Conservation (phyloP, 2,113 vertebrate species). For the Enhydra lutris region DNA sequence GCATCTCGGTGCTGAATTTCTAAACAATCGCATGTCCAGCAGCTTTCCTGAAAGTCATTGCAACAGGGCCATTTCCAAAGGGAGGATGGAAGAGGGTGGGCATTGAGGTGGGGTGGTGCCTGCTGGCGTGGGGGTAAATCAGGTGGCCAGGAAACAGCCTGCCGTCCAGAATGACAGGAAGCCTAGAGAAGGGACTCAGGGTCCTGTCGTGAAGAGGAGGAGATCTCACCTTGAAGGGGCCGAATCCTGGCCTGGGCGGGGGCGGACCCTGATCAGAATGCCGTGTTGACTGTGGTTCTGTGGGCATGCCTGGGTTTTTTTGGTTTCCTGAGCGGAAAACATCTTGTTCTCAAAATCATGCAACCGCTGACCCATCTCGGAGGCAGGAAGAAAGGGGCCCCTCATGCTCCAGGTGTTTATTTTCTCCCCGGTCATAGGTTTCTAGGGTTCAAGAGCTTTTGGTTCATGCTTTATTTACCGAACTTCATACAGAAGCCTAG, state of each 20-base stretch:
- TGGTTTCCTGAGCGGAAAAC: not conserved
- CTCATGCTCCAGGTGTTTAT: not conserved
- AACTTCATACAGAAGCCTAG: accelerated
- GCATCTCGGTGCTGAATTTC: not conserved
- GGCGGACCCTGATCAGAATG: accelerated
- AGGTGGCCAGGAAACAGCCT: not conserved
- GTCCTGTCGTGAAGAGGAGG: not conserved
- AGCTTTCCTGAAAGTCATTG: not conserved
- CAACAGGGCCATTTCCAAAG: not conserved
- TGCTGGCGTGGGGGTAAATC: accelerated
- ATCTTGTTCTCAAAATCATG: not conserved
- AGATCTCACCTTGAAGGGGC: not conserved
- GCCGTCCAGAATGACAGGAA: not conserved
- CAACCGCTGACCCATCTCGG: not conserved
- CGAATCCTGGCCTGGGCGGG: accelerated
- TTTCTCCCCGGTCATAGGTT: not conserved
- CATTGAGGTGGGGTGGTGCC: accelerated
- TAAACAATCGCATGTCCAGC: not conserved
- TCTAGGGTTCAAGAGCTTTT: not conserved
- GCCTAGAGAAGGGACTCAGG: not conserved
- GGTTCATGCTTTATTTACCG: not conserved
- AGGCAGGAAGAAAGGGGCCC: not conserved
- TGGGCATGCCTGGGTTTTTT: not conserved
- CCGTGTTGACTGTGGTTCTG: not conserved
- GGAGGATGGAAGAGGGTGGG: not conserved